Percentiles rank a stretch among this genome's conserved stretches.
Evolutionary conservation across 2,888 invertebrate genomes (phyloP).

Genomic region (Cylindroiulus punctatus): DNA sequence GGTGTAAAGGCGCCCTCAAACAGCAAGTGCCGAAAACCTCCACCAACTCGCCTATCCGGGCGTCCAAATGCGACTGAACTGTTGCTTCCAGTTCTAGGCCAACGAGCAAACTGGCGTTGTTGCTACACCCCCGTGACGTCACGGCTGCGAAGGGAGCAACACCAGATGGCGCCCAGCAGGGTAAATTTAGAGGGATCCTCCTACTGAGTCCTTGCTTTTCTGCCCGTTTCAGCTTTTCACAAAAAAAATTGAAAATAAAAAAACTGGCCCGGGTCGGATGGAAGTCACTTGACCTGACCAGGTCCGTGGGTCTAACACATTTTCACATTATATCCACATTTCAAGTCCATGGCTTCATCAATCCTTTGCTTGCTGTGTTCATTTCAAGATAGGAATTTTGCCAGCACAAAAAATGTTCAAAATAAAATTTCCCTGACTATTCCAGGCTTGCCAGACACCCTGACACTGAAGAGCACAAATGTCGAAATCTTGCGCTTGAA

Average conservation of each 20-base stretch:
- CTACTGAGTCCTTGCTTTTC: not conserved
- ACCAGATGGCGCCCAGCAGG: not conserved
- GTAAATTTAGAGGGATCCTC: not conserved
- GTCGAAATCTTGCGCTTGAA: too few species aligned
- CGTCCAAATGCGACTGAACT: slow-evolving; percentile 17
- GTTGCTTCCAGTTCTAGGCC: not conserved
- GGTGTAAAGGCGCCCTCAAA: not conserved
- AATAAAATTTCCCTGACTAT: too few species aligned
- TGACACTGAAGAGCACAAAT: too few species aligned
- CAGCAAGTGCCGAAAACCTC: not conserved
- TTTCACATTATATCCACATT: too few species aligned
- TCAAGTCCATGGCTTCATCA: too few species aligned
- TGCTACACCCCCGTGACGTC: slow-evolving; percentile 36
- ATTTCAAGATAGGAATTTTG: too few species aligned
- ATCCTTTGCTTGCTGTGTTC: too few species aligned
- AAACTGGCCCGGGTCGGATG: not conserved
- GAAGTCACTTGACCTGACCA: not conserved
- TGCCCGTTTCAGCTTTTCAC: not conserved
- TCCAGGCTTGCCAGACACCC: too few species aligned
- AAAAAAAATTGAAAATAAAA: not conserved
- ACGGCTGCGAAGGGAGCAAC: not conserved
- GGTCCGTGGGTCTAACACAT: not conserved
- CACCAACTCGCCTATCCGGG: not conserved
- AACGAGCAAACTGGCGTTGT: not conserved
- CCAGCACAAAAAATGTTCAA: too few species aligned